These are phyloP conservation scores for Rhodinocichla rosea DNA, from an alignment of 2,113 vertebrate genomes.

Conservation along the genomic window DNA sequence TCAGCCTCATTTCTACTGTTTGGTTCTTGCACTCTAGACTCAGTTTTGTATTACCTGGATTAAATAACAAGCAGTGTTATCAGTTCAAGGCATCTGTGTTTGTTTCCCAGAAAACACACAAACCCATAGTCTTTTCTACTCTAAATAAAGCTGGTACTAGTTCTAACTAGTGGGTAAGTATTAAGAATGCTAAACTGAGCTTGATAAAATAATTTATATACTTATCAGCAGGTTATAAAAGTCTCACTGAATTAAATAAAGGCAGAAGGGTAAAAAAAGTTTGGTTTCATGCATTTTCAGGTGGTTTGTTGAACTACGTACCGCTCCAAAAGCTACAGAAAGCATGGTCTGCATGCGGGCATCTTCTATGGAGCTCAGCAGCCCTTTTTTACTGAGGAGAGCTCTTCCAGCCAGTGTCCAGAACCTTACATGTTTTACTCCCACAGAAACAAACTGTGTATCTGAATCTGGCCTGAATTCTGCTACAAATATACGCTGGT, in stretches of 20 bases:
- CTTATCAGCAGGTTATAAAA: background rate
- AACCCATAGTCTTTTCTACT: background rate
- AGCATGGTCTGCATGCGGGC: constrained; percentile 98
- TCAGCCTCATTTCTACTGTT: background rate
- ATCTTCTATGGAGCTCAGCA: constrained; percentile 89
- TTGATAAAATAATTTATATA: background rate
- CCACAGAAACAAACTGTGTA: constrained; percentile 96
- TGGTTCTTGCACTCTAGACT: background rate
- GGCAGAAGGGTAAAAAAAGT: background rate
- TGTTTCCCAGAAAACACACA: background rate
- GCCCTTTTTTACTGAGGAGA: constrained; percentile 94
- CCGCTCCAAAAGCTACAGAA: constrained; percentile 96
- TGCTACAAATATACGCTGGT: constrained; percentile 95
- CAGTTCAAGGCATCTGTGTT: background rate
- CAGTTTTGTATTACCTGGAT: background rate
- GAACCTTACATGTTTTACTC: constrained; percentile 96
- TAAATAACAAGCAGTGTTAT: background rate
- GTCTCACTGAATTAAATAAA: background rate
- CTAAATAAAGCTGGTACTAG: background rate
- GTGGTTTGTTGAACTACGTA: constrained; percentile 73
- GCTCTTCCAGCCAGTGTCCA: constrained; percentile 94
- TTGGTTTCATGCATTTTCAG: background rate
- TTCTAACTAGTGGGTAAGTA: background rate
- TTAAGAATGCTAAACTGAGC: background rate
- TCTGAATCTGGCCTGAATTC: constrained; percentile 98